Evolutionary conservation across 2,797 vertebrate genomes (phyloP).

Genomic region (Amblyraja radiata): DNA sequence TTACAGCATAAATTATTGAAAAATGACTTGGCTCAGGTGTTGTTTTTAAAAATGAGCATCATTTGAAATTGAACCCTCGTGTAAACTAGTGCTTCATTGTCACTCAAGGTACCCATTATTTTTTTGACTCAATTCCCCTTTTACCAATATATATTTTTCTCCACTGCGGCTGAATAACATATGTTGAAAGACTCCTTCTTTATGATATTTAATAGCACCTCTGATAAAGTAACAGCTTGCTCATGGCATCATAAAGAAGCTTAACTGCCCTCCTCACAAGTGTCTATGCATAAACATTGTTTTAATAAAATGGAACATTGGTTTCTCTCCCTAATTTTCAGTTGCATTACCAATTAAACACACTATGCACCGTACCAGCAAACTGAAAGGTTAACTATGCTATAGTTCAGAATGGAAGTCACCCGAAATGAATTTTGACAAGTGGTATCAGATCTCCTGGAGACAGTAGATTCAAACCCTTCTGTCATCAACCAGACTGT

Average conservation of each 20-base stretch:
- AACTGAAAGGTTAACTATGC: constrained; percentile 48
- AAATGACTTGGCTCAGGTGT: not conserved
- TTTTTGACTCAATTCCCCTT: not conserved
- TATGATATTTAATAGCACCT: constrained; percentile 33
- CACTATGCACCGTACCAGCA: constrained; percentile 45
- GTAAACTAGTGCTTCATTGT: not conserved
- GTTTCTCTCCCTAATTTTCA: not conserved
- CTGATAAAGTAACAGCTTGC: constrained; percentile 29
- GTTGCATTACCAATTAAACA: not conserved
- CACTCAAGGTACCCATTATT: not conserved
- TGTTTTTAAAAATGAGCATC: not conserved
- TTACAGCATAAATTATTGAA: not conserved
- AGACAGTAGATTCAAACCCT: not conserved
- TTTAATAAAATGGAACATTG: constrained; percentile 25
- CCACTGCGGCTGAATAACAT: constrained; percentile 16
- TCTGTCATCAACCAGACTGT: not conserved
- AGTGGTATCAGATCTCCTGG: not conserved
- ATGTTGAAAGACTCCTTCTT: constrained; percentile 22
- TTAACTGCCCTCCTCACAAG: constrained; percentile 25
- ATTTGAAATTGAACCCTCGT: constrained; percentile 1
- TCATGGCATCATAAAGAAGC: constrained; percentile 28
- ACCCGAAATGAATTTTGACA: not conserved
- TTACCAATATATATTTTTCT: constrained; percentile 12
- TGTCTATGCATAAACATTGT: constrained; percentile 24
- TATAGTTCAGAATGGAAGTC: not conserved